phyloP scores from a whole-genome alignment of 2,888 invertebrate species.

The Stenolophus ochropezus region DNA sequence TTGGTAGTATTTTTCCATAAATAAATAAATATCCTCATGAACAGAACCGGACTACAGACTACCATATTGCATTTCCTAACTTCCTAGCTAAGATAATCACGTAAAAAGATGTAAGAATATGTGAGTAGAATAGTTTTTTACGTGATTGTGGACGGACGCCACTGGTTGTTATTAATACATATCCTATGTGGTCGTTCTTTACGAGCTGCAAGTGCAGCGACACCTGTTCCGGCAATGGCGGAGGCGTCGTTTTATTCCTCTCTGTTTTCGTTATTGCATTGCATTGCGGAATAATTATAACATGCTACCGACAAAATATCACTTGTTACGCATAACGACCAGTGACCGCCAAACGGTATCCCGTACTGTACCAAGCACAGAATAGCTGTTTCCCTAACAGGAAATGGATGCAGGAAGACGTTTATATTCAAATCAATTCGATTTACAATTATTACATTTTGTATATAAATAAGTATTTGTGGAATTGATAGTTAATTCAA shows the following conservation, averaged over 20 bases:
- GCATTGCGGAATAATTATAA: constrained; percentile 56
- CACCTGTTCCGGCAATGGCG: constrained; percentile 66
- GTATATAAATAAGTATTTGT: no score
- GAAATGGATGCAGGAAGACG: no score
- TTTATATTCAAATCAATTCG: no score
- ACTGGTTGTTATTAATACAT: constrained; percentile 45
- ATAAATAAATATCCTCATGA: no score
- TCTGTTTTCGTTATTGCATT: constrained; percentile 39
- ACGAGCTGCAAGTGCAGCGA: constrained; percentile 68
- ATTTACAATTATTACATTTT: no score
- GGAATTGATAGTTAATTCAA: no score
- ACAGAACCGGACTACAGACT: no score
- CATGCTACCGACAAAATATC: constrained; percentile 56
- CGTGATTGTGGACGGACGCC: constrained; percentile 32
- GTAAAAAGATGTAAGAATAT: no score
- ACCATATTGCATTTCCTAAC: no score
- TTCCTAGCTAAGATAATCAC: no score
- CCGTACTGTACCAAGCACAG: background rate
- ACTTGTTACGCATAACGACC: constrained; percentile 51
- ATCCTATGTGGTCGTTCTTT: constrained; percentile 61
- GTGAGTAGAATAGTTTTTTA: no score
- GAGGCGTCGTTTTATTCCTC: constrained; percentile 36
- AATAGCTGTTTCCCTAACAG: background rate
- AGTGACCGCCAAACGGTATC: constrained; percentile 44
- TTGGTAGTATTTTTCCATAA: no score